A percentile compares a stretch with the other conserved stretches of the same genome.
phyloP scores from a whole-genome alignment of 2,888 invertebrate species.

The Diplazon laetatorius region DNA sequence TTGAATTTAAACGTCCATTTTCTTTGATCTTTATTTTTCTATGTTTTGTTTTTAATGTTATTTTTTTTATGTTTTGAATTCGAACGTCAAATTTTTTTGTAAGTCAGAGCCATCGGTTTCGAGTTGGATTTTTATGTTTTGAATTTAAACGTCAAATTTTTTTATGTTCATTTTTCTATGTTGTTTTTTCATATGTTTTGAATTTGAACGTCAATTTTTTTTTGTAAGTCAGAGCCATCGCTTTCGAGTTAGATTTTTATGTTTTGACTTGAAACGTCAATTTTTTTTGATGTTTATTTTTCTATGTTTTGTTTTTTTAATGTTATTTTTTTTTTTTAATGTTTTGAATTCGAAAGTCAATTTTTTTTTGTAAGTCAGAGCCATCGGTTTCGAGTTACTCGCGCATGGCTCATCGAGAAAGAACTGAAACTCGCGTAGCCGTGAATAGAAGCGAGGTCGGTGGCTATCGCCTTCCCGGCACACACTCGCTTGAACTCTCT shows the following conservation, averaged over 20 bases:
- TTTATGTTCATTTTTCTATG: neutral
- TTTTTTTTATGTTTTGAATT: neutral
- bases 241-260: no score
- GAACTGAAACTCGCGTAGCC: constrained; percentile 54
- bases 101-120: no score
- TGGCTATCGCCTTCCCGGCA: constrained; percentile 50
- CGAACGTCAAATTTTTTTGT: neutral
- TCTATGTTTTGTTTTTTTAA: neutral
- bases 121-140: no score
- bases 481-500: constrained; percentile 45
- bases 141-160: neutral
- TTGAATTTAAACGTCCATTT: neutral
- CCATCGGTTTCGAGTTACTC: no score
- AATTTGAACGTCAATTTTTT: neutral
- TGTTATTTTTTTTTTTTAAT: neutral
- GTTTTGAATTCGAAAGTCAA: neutral
- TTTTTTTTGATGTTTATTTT: neutral
- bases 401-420: constrained; percentile 50
- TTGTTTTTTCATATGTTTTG: neutral
- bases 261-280: neutral
- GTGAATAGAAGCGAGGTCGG: constrained; percentile 35
- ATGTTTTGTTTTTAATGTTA: neutral
- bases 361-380: neutral
- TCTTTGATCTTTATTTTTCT: neutral
- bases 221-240: constrained; percentile 15